Base-by-base conservation (phyloP, 2,113 vertebrate genomes). In the Marmota flaviventris region DNA sequence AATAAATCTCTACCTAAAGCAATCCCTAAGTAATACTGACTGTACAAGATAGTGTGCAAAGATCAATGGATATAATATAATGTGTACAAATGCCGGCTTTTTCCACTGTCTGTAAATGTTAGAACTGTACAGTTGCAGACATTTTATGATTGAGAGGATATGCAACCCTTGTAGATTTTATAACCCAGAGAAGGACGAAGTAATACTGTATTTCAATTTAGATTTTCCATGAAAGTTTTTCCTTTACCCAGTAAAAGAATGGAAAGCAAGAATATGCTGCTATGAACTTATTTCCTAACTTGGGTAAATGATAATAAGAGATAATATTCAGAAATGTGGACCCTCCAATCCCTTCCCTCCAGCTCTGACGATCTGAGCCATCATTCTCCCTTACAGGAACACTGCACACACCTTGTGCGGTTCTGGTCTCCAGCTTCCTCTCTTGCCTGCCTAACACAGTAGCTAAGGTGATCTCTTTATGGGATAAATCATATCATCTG, bases 211-310 rank as follows among this genome's bases (percentile, higher is more conserved):
- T 63, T 75, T 72, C 56, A 27, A 69, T 29, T n/a, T 87, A n/a
- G 0, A 0, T 61, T 5, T 97, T 95, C 51, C 24, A 72, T 51
- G 75, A 29, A 72, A 51, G 67, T 65, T 91, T 93, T 75, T 81
- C 73, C 96, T 51, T 85, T 77, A 58, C 88, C 93, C 29, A 69
- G 13, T 86, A 72, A 79, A 75, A 93, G 75, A 77, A 24, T 39
- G 37, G 25, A 53, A 83, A 65, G 18, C 61, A 86, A 67, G 20
- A 83, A 69, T 34, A 61, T 48, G 32, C 65, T 85, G 22, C n/a
- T 42, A 27, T 69, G 72, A 39, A 69, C 42, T 63, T 65, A 37
- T 65, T 56, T 51, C 3, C 13, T 79, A 24, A 75, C n/a, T 63
- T 91, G 29, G 58, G 13, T 65, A 94, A 32, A 51, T 73, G 32